Evolutionary conservation across 2,113 vertebrate genomes (phyloP).

Genomic region (Labeo rohita): DNA sequence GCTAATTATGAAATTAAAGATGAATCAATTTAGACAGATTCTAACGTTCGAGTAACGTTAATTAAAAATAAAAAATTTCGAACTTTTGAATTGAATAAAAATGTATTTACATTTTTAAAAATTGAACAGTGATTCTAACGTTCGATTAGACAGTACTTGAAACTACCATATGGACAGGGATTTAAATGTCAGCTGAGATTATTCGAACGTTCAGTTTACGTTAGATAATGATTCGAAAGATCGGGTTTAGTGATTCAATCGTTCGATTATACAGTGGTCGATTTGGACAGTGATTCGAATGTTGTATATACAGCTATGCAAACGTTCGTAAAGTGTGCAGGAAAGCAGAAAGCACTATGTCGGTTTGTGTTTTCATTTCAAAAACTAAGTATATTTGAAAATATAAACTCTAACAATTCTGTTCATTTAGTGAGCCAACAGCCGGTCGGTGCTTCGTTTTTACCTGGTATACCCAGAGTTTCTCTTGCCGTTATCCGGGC

Average conservation of each 20-base stretch:
- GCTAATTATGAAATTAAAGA: not conserved
- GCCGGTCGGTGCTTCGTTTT: not conserved
- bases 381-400: not conserved
- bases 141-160: too few relatives aligned
- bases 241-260: not conserved
- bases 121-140: not conserved
- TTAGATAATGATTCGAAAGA: not conserved
- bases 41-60: not conserved
- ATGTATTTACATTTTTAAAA: not conserved
- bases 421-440: not conserved
- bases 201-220: too few relatives aligned
- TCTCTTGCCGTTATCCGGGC: constrained; percentile 79
- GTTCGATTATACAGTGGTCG: not conserved
- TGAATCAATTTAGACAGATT: not conserved
- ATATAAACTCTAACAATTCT: not conserved
- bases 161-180: too few relatives aligned
- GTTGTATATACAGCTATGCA: not conserved
- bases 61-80: not conserved
- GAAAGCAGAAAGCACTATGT: not conserved
- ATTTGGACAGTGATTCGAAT: too few relatives aligned
- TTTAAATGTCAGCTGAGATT: too few relatives aligned
- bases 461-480: constrained; percentile 84
- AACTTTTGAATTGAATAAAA: too few relatives aligned
- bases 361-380: not conserved
- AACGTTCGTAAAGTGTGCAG: not conserved